phyloP scores from a whole-genome alignment of 2,888 invertebrate species.

The Drosophila conformis region DNA sequence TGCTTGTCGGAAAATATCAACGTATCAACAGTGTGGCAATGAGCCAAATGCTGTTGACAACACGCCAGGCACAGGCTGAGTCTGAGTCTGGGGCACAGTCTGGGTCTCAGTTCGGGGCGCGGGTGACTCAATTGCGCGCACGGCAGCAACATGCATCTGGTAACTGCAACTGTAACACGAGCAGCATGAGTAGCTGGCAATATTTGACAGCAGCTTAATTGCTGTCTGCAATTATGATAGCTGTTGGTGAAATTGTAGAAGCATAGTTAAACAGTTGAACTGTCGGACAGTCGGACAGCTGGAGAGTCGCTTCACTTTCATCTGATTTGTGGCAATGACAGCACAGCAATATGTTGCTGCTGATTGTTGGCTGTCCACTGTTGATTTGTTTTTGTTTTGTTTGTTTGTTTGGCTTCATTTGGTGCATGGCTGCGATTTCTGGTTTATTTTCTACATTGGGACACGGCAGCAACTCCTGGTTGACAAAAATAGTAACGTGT shows the following conservation, averaged over 20 bases:
- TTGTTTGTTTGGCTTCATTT: slow-evolving; percentile 53
- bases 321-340: slow-evolving; percentile 69
- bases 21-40: slow-evolving; percentile 67
- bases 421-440: slow-evolving; percentile 63
- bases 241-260: slow-evolving; percentile 69
- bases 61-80: slow-evolving; percentile 44
- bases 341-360: slow-evolving; percentile 45
- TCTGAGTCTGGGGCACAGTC: slow-evolving; percentile 12
- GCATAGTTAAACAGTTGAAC: slow-evolving; percentile 39
- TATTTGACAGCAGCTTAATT: slow-evolving; percentile 75
- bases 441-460: slow-evolving; percentile 62
- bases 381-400: slow-evolving; percentile 13
- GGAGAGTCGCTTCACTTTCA: slow-evolving; percentile 64
- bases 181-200: slow-evolving; percentile 73
- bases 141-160: slow-evolving; percentile 51
- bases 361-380: slow-evolving; percentile 45
- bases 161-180: slow-evolving; percentile 73
- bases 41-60: slow-evolving; percentile 66
- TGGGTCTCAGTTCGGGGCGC: slow-evolving; percentile 24
- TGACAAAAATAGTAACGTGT: slow-evolving; percentile 77
- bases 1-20: slow-evolving; percentile 81
- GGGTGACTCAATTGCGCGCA: slow-evolving; percentile 41
- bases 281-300: slow-evolving; percentile 11
- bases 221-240: slow-evolving; percentile 78
- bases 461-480: slow-evolving; percentile 53